These are phyloP conservation scores for Collichthys lucidus DNA, from an alignment of 2,113 vertebrate genomes.

Conservation along the genomic window DNA sequence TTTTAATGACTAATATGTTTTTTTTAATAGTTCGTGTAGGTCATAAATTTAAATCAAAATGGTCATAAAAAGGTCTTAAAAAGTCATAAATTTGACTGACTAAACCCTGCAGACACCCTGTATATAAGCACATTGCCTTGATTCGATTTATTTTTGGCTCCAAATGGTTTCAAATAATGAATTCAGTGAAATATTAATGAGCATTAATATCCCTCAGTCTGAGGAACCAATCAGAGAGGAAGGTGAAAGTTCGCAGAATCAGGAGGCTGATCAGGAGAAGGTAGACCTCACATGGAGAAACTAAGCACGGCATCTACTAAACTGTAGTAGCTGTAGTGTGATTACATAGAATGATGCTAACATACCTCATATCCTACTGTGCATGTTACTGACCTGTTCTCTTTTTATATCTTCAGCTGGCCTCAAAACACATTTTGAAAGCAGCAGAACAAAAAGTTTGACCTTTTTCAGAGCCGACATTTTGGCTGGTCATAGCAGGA, in stretches of 20 bases:
- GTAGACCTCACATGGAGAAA: slow-evolving; percentile 58
- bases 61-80: no score
- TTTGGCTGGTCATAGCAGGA: background rate
- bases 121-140: background rate
- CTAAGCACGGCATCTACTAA: background rate
- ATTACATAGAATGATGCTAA: slow-evolving; percentile 22
- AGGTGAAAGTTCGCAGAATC: slow-evolving; percentile 65
- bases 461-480: background rate
- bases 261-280: slow-evolving; percentile 67
- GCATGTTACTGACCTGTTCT: background rate
- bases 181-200: background rate
- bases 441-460: background rate
- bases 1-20: no score
- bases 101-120: no score
- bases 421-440: background rate
- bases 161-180: background rate
- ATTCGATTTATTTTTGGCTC: background rate
- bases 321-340: background rate
- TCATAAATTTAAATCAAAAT: no score
- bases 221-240: slow-evolving; percentile 59
- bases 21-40: no score
- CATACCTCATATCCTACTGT: background rate
- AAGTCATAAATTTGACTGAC: no score
- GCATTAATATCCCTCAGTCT: slow-evolving; percentile 58
- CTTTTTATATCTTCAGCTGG: background rate